phyloP scores from a whole-genome alignment of 1,140 invertebrate genomes.

The Solenopsis invicta region DNA sequence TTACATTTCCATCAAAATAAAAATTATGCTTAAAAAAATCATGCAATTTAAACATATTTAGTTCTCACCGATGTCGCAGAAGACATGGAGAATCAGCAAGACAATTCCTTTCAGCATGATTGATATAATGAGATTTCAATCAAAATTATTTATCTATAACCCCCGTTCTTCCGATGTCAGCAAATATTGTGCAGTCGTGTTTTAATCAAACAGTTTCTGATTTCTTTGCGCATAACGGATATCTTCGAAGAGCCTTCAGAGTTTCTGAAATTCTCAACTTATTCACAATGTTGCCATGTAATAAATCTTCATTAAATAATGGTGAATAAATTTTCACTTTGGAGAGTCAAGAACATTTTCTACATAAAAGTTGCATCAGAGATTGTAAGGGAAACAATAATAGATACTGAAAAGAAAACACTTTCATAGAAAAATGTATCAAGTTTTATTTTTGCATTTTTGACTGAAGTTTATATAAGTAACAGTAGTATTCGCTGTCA shows the following conservation, averaged over 20 bases:
- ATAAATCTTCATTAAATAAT: conserved; percentile 21
- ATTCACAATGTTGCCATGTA: neutral
- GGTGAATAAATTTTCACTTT: conserved; percentile 33
- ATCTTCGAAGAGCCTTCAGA: neutral
- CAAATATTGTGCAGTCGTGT: conserved; percentile 5
- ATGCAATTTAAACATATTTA: neutral
- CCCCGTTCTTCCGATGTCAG: conserved; percentile 4
- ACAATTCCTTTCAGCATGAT: conserved; percentile 77
- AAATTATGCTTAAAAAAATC: neutral
- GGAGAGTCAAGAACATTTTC: neutral
- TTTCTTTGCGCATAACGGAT: conserved; percentile 39
- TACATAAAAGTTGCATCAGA: neutral
- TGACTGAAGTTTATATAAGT: neutral
- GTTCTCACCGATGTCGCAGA: conserved; percentile 76
- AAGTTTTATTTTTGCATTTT: neutral
- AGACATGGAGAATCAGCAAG: conserved; percentile 73
- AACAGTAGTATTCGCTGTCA: neutral
- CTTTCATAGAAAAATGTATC: neutral
- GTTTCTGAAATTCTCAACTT: conserved; percentile 12
- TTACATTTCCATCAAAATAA: neutral
- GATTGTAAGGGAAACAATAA: neutral
- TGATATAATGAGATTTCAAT: conserved; percentile 12
- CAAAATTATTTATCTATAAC: conserved; percentile 4
- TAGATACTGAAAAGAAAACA: neutral
- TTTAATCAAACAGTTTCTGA: conserved; percentile 13